Percentiles rank a stretch among this genome's conserved stretches.
These are phyloP conservation scores for Limenitis camilla DNA, from an alignment of 2,888 invertebrate genomes.

Conservation along the genomic window DNA sequence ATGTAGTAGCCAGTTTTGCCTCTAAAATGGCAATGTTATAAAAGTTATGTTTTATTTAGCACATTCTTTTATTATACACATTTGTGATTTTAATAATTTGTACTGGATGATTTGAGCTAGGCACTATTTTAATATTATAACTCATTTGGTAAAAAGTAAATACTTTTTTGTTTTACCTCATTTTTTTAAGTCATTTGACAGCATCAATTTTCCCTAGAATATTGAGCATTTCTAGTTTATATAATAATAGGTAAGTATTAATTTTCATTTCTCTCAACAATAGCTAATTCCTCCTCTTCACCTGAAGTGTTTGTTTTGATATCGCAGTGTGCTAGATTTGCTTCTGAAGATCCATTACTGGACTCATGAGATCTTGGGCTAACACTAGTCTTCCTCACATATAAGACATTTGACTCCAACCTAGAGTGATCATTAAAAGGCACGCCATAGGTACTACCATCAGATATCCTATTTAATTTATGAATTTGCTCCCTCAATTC, in stretches of 20 bases:
- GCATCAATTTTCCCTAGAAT: slow-evolving; percentile 3
- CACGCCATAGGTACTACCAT: slow-evolving; percentile 50
- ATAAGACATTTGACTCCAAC: slow-evolving; percentile 56
- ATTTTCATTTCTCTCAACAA: slow-evolving; percentile 50
- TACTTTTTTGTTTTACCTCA: background rate
- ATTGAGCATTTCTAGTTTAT: background rate
- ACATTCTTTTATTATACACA: no score
- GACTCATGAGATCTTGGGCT: slow-evolving; percentile 65
- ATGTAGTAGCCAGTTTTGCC: no score
- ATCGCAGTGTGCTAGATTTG: slow-evolving; percentile 52
- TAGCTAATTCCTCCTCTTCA: slow-evolving; percentile 65
- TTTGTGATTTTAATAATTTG: no score
- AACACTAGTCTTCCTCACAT: slow-evolving; percentile 55
- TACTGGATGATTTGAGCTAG: slow-evolving; percentile 14
- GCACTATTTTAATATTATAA: background rate
- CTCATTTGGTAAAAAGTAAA: background rate
- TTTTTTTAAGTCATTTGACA: background rate
- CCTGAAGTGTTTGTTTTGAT: slow-evolving; percentile 62
- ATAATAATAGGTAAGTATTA: slow-evolving; percentile 17
- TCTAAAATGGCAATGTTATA: no score
- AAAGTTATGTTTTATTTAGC: no score
- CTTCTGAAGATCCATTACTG: slow-evolving; percentile 63
- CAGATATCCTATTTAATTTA: slow-evolving; percentile 63
- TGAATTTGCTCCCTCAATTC: slow-evolving; percentile 66
- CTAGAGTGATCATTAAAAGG: slow-evolving; percentile 38